Evolutionary conservation across 2,888 invertebrate genomes (phyloP).

Genomic region (Spodoptera picta): DNA sequence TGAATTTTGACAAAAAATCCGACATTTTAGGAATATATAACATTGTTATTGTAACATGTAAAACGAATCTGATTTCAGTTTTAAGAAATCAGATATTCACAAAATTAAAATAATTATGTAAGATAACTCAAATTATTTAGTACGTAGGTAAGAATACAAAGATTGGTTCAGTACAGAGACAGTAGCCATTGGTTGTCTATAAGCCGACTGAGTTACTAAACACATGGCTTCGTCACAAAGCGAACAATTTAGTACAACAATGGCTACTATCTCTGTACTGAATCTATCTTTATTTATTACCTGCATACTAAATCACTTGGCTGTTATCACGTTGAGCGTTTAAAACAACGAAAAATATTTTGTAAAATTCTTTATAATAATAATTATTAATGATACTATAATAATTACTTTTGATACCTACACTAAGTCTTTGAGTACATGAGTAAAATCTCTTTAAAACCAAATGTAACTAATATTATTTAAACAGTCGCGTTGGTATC

Average conservation of each 20-base stretch:
- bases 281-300: no score
- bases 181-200: no score
- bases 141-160: no score
- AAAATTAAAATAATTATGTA: neutral
- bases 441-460: constrained; percentile 52
- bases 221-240: no score
- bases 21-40: constrained; percentile 36
- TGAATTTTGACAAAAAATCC: constrained; percentile 37
- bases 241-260: no score
- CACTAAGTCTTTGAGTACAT: constrained; percentile 46
- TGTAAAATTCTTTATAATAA: constrained; percentile 43
- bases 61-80: constrained; percentile 32
- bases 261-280: no score
- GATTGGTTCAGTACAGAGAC: no score
- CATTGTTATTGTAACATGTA: constrained; percentile 7
- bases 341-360: constrained; percentile 26
- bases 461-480: constrained; percentile 58
- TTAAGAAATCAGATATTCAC: constrained; percentile 42
- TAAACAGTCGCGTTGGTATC: constrained; percentile 41
- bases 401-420: constrained; percentile 60
- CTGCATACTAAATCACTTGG: neutral
- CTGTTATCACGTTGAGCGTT: constrained; percentile 14
- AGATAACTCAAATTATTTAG: neutral
- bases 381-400: constrained; percentile 42
- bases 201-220: no score